Conservation (phyloP, 2,797 vertebrate species). For the Microctenopoma stevenorrisi region DNA sequence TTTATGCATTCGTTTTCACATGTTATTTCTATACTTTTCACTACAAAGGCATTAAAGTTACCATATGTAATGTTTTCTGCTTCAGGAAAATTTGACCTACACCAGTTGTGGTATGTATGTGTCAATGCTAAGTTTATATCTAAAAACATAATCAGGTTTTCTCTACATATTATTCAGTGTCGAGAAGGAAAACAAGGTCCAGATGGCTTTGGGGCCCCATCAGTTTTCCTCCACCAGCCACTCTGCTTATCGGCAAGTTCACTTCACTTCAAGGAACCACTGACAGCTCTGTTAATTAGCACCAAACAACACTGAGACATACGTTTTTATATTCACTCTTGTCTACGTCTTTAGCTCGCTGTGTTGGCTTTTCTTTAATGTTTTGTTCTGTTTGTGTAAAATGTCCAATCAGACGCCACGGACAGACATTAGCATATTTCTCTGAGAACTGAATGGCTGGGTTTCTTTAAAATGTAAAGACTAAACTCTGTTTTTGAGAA, state of each 20-base stretch:
- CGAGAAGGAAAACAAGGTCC: constrained; percentile 75
- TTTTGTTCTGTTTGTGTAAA: not conserved
- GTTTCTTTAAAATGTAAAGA: not conserved
- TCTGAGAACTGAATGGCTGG: not conserved
- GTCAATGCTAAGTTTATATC: not conserved
- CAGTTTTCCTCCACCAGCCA: constrained; percentile 68
- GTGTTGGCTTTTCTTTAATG: constrained; percentile 8
- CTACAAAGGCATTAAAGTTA: not conserved
- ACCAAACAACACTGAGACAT: constrained; percentile 53
- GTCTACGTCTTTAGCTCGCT: constrained; percentile 13
- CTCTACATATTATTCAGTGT: constrained; percentile 3
- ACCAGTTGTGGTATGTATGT: not conserved
- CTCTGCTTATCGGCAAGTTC: constrained; percentile 81
- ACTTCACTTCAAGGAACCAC: constrained; percentile 83
- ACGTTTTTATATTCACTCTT: constrained; percentile 34
- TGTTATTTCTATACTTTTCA: not conserved
- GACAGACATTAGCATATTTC: not conserved
- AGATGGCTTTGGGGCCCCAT: constrained; percentile 73
- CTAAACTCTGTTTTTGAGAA: constrained; percentile 1
- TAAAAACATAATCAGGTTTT: constrained; percentile 9
- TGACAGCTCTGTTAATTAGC: constrained; percentile 86
- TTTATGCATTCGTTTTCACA: not conserved
- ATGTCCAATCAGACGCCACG: not conserved
- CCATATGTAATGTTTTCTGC: not conserved
- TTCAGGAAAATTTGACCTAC: not conserved